These are phyloP conservation scores for Zophobas atratus DNA, from an alignment of 1,140 invertebrate genomes.

Conservation along the genomic window DNA sequence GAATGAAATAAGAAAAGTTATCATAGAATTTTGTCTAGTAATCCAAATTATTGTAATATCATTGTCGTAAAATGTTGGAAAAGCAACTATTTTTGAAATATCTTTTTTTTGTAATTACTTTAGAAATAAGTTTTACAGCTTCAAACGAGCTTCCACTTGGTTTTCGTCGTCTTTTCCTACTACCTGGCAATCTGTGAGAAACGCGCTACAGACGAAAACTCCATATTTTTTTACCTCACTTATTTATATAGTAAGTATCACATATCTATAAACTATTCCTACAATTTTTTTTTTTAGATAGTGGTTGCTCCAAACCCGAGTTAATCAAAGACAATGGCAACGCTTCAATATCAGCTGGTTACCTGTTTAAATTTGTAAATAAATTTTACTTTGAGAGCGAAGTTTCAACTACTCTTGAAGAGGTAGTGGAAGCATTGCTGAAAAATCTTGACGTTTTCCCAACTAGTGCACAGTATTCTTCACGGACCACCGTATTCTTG, in stretches of 20 bases:
- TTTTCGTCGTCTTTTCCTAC: constrained; percentile 48
- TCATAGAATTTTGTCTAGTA: no score
- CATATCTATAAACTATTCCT: neutral
- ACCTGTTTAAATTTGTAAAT: constrained; percentile 14
- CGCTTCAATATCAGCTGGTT: neutral
- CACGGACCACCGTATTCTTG: constrained; percentile 50
- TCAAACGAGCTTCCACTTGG: constrained; percentile 55
- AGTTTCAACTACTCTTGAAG: constrained; percentile 1
- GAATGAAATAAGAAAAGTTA: no score
- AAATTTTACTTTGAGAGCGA: constrained; percentile 16
- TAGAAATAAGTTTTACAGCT: constrained; percentile 31
- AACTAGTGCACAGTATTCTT: constrained; percentile 5
- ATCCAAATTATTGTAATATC: no score
- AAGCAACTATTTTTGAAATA: no score
- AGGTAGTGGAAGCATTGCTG: constrained; percentile 40
- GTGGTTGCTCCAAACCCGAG: neutral
- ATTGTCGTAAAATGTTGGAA: no score
- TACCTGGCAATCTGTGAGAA: constrained; percentile 44
- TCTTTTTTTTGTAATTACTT: no score
- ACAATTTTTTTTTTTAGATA: constrained; percentile 14
- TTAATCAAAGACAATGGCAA: neutral
- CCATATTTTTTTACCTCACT: constrained; percentile 57
- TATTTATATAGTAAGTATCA: constrained; percentile 60
- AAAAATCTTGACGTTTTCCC: constrained; percentile 47
- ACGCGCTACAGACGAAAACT: constrained; percentile 40